A percentile compares a stretch with the other conserved stretches of the same genome.
These are phyloP conservation scores for Netelia melanura DNA, from an alignment of 2,888 invertebrate species.

Conservation along the genomic window DNA sequence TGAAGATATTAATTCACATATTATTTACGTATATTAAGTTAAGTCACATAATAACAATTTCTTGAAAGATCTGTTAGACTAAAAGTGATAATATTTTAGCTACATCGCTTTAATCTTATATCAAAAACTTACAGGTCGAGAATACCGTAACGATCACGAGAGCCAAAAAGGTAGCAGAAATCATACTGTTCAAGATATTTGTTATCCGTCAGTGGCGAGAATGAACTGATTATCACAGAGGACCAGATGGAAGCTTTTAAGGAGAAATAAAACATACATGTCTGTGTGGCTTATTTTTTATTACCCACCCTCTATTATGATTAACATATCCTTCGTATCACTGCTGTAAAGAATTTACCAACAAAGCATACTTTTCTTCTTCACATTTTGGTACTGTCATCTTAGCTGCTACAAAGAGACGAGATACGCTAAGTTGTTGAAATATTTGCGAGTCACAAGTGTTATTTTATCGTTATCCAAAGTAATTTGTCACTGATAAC, in stretches of 20 bases:
- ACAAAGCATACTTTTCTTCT: no score
- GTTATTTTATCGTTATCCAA: not conserved
- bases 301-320: no score
- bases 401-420: no score
- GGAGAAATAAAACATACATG: not conserved
- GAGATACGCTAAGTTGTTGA: not conserved
- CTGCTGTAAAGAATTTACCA: no score
- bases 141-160: not conserved
- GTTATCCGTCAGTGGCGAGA: not conserved
- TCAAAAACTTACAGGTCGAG: constrained; percentile 25
- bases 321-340: no score
- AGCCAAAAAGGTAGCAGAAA: not conserved
- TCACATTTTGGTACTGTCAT: no score
- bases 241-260: not conserved
- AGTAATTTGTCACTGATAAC: not conserved
- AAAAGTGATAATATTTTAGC: not conserved
- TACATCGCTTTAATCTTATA: not conserved
- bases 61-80: no score
- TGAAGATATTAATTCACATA: no score
- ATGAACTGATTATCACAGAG: not conserved
- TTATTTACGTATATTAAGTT: no score
- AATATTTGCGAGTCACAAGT: not conserved
- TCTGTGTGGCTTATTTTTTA: no score
- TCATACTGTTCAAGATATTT: constrained; percentile 6
- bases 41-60: no score